Base-by-base conservation (phyloP, 2,113 vertebrate species). In the Pipra filicauda region DNA sequence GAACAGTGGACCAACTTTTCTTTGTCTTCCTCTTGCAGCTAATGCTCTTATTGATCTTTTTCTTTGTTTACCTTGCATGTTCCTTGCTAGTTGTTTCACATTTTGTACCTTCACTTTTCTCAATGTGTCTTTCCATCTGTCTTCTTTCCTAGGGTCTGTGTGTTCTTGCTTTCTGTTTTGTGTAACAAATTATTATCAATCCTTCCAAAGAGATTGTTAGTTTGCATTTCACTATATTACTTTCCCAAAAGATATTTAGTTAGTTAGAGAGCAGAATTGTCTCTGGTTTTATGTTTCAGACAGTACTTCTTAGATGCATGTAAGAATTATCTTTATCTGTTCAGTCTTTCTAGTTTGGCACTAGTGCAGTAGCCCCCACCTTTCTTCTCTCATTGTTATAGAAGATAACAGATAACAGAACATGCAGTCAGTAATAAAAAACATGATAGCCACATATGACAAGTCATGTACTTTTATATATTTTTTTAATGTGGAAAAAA, bases 41-140 rank as follows among this genome's bases (percentile, higher is more conserved):
- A 57, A 76, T 37, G n/a, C 62, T 62, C 61, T 49, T 78, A 64
- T 0, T 88, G 73, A 67, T 87, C 8, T 67, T 89, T 70, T 67
- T 51, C 16, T 70, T 75, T 75, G 28, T 85, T 89, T 85, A 26
- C 58, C 19, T 81, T 64, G 26, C 15, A 28, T 54, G 21, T 89
- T 73, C 24, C 20, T 74, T 85, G 9, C 7, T 49, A 20, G 7
- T 21, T 86, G 27, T 61, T 94, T 87, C 69, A 37, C 22, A 24
- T 70, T 59, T 89, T 67, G 59, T 81, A 15, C 55, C 55, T 58
- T 84, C 31, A 24, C 24, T 84, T 93, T 81, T 81, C 55, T 95
- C 26, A 58, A 13, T 26, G 31, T 65, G 23, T 77, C 31, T 49
- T 73, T 75, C 27, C 8, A 16, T 46, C 18, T 69, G 5, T 54